Conservation (phyloP, 2,113 vertebrate species). For the Cathartes aura region DNA sequence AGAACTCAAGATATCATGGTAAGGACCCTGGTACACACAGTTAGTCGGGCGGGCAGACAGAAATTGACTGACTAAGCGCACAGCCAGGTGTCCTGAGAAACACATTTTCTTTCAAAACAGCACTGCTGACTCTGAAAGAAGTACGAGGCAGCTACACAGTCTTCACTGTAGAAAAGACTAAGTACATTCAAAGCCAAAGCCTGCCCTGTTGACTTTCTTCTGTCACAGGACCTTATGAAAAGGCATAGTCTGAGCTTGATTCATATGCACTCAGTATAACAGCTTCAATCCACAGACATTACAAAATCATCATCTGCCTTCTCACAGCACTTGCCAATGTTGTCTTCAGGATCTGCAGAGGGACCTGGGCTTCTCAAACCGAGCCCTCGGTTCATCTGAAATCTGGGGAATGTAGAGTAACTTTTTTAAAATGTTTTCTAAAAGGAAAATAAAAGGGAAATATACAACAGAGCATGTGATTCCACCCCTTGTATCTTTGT, state of each 20-base stretch:
- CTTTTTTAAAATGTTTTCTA: neutral
- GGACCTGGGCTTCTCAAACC: neutral
- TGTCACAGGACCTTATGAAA: neutral
- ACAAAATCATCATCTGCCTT: neutral
- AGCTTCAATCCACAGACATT: neutral
- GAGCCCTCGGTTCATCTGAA: neutral
- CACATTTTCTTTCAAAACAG: neutral
- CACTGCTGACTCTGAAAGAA: neutral
- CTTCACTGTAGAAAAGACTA: neutral
- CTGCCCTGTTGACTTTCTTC: neutral
- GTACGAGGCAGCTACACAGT: neutral
- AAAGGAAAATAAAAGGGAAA: neutral
- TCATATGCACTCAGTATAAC: neutral
- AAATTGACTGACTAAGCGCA: neutral
- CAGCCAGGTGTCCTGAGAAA: neutral
- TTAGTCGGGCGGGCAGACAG: neutral
- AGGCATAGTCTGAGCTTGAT: neutral
- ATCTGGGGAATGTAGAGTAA: neutral
- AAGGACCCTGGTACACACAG: neutral
- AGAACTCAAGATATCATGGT: neutral
- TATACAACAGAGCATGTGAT: neutral
- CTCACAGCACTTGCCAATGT: neutral
- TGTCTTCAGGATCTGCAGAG: neutral
- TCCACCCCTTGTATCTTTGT: neutral
- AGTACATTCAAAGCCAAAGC: neutral